Base-by-base conservation (phyloP, 2,888 invertebrate genomes). In the Parnassius glacialis region DNA sequence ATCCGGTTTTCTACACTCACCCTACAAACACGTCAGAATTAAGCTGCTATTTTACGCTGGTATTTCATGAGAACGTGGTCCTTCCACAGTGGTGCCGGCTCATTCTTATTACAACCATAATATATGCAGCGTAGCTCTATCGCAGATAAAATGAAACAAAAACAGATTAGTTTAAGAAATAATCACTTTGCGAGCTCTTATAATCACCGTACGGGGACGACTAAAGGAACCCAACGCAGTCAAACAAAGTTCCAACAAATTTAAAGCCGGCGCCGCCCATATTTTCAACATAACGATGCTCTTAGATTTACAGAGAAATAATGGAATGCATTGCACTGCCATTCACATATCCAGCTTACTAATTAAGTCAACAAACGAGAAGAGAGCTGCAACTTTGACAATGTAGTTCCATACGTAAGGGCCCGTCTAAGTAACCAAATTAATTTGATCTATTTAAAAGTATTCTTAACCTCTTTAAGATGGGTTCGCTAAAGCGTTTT, bases 301-400 rank as follows among this genome's bases (percentile, higher is more conserved):
- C 83, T 74, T 82, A 79, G 79, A 84, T 85, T 84, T 86, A 84
- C 83, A 75, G 73, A 79, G 79, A 80, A 81, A 80, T 76, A 70
- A 72, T 71, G 72, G 78, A 78, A 80, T 74, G 87, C 90, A 90
- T 90, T 90, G 87, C 83, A 76, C 87, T 90, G 90, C 89, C 90
- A 90, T 87, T 90, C 90, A 90, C 90, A 89, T 90, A 90, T 90
- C 90, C 87, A 87, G 80, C 84, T 87, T 84, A 88, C 90, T 90
- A 90, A 90, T 90, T 90, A 90, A 90, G 90, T 90, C 90, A 87
- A 78, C 86, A 81, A 77, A 75, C 78, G 77, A 83, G 88, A 88
- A 88, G 89, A 88, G 85, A 89, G 87, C 87, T 86, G 82, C 89
- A 88, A 88, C 90, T 90, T 89, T 89, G 90, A 90, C 90, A 88